A percentile compares a stretch with the other conserved stretches of the same genome.
These are phyloP conservation scores for Acestrorhynchus altus DNA, from an alignment of 2,797 vertebrate species.

Conservation along the genomic window DNA sequence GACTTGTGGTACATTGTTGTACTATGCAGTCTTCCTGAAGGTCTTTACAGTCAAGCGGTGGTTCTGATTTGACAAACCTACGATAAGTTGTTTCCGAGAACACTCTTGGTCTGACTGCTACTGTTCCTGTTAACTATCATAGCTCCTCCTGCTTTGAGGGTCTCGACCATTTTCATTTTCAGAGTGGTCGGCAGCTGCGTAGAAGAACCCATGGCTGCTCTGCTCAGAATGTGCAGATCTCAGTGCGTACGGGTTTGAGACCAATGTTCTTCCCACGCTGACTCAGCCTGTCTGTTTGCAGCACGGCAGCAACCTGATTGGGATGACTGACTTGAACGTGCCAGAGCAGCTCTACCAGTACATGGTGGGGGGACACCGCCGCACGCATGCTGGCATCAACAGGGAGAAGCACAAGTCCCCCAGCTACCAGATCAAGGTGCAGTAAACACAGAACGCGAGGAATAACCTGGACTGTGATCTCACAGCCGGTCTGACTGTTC, in stretches of 20 bases:
- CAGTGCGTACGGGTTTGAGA: neutral
- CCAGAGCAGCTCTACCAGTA: conserved; percentile 98
- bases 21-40: too few relatives aligned
- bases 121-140: too few relatives aligned
- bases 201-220: too few relatives aligned
- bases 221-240: neutral
- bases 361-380: conserved; percentile 96
- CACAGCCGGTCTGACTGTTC: neutral
- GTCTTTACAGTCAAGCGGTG: too few relatives aligned
- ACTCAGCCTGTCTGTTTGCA: conserved; percentile 59
- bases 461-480: too few relatives aligned
- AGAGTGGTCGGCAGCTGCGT: too few relatives aligned
- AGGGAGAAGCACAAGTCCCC: conserved; percentile 97
- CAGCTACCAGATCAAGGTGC: conserved; percentile 97
- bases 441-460: neutral
- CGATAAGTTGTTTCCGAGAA: too few relatives aligned
- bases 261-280: conserved; percentile 20
- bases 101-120: too few relatives aligned
- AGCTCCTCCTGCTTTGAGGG: too few relatives aligned
- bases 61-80: too few relatives aligned
- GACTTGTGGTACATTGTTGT: too few relatives aligned
- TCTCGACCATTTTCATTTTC: too few relatives aligned
- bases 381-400: conserved; percentile 88
- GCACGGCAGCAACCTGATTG: conserved; percentile 97
- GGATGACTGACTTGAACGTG: conserved; percentile 97